These are phyloP conservation scores for Axinella damicornis DNA, from an alignment of 37 sponge, comb jelly and placozoan species.

Conservation along the genomic window DNA sequence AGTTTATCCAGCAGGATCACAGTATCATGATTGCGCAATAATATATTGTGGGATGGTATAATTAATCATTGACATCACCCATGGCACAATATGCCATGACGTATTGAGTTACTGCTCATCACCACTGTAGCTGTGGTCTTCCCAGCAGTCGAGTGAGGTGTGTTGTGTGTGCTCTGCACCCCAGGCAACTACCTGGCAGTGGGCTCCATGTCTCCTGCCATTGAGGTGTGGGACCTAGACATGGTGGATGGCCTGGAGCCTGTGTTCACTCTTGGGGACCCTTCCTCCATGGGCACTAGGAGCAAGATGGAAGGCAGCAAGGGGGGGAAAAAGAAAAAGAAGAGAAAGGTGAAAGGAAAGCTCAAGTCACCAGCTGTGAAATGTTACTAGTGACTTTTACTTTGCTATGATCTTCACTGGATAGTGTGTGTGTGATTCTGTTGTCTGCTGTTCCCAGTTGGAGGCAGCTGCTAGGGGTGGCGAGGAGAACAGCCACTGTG, in stretches of 20 bases:
- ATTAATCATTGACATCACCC: no score
- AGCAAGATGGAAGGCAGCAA: background rate
- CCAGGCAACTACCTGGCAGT: conserved; percentile 85
- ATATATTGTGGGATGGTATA: no score
- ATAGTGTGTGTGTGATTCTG: no score
- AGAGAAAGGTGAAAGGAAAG: conserved; percentile 46
- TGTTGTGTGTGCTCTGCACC: background rate
- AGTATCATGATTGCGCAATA: no score
- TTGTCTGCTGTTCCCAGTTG: no score
- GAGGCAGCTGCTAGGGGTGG: background rate
- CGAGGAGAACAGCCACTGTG: conserved; percentile 72
- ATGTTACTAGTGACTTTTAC: background rate
- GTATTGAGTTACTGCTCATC: no score
- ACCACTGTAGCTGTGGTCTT: no score
- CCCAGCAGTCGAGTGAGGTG: no score
- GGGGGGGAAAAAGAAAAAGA: conserved; percentile 53
- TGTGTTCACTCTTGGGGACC: conserved; percentile 72
- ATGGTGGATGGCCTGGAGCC: conserved; percentile 88
- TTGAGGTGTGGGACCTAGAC: conserved; percentile 98
- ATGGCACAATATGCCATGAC: conserved; percentile 19
- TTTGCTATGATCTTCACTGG: background rate
- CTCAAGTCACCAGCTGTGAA: no score
- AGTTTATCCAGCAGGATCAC: no score
- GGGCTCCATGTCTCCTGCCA: conserved; percentile 88
- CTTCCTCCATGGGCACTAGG: background rate